Percentiles rank a stretch among this genome's conserved stretches.
phyloP scores from a whole-genome alignment of 1,140 invertebrate genomes.

The Cydia pomonella region DNA sequence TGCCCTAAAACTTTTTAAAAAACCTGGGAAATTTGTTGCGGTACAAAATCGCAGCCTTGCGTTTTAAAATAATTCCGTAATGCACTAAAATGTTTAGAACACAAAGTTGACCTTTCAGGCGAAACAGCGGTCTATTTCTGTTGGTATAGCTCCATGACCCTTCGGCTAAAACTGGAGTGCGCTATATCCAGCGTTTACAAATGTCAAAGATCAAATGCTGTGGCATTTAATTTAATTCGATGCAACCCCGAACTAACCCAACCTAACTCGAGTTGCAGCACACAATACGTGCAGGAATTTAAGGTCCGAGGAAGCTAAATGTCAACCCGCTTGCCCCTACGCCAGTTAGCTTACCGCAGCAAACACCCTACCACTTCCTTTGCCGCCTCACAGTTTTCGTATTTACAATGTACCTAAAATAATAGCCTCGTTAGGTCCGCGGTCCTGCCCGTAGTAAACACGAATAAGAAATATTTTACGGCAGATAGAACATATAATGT shows the following conservation, averaged over 20 bases:
- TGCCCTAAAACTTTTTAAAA: no score
- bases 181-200: conserved; percentile 9
- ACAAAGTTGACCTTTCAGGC: conserved; percentile 9
- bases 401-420: no score
- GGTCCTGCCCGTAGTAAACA: no score
- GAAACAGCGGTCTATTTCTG: background rate
- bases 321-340: no score
- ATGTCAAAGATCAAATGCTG: conserved; percentile 11
- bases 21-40: no score
- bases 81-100: background rate
- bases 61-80: background rate
- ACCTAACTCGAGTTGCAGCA: background rate
- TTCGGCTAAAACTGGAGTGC: conserved; percentile 2
- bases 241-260: background rate
- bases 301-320: no score
- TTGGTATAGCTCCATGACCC: conserved; percentile 2
- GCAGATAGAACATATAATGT: no score
- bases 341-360: no score
- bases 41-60: background rate
- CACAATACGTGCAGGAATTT: background rate
- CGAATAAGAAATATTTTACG: no score
- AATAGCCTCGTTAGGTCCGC: no score
- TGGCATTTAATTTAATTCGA: conserved; percentile 8
- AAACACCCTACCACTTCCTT: no score
- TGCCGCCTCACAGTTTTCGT: no score